Evolutionary conservation across 2,797 vertebrate genomes (phyloP).

Genomic region (Sebastiscus tertius): DNA sequence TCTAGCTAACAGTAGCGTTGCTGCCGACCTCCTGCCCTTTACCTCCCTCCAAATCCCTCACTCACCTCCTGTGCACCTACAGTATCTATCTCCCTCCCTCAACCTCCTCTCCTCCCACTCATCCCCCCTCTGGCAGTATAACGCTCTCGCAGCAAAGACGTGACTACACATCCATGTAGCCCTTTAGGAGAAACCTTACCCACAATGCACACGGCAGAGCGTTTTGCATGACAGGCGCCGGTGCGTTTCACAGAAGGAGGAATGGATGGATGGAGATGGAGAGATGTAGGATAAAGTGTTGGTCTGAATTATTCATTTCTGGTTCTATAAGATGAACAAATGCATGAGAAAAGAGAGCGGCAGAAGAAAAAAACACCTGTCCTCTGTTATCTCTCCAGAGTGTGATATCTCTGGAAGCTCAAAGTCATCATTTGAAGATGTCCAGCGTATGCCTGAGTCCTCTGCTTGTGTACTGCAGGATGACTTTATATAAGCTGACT

Average conservation of each 20-base stretch:
- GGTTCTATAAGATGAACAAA: conserved; percentile 36
- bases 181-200: conserved; percentile 67
- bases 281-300: conserved; percentile 28
- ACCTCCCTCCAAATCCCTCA: conserved; percentile 20
- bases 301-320: conserved; percentile 68
- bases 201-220: conserved; percentile 26
- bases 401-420: conserved; percentile 42
- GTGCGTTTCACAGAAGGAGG: conserved; percentile 40
- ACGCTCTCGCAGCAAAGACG: conserved; percentile 54
- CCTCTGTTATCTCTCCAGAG: conserved; percentile 58
- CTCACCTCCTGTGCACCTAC: conserved; percentile 29
- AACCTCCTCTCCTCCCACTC: conserved; percentile 30
- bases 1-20: background rate
- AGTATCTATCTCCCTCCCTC: conserved; percentile 18
- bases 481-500: background rate
- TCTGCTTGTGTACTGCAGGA: background rate
- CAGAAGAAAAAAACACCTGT: conserved; percentile 26
- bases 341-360: conserved; percentile 10
- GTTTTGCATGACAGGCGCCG: conserved; percentile 67
- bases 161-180: conserved; percentile 76
- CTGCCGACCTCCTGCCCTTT: conserved; percentile 18
- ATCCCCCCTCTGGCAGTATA: conserved; percentile 7
- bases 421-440: conserved; percentile 54
- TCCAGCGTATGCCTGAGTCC: background rate
- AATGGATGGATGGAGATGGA: conserved; percentile 18